phyloP scores from a whole-genome alignment of 2,888 invertebrate species.

The Saturnia pavonia region DNA sequence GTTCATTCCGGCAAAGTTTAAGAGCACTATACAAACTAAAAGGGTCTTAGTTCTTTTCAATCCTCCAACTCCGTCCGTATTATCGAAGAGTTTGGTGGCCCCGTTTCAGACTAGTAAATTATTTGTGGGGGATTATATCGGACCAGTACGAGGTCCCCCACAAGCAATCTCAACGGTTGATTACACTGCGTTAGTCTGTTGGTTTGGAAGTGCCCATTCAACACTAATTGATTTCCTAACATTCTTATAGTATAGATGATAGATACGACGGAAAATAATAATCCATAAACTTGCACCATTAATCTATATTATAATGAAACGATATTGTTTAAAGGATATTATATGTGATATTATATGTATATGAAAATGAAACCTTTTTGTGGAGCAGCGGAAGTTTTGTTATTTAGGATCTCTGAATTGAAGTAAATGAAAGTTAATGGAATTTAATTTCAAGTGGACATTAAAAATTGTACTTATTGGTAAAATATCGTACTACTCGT shows the following conservation, averaged over 20 bases:
- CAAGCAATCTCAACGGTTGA: constrained; percentile 7
- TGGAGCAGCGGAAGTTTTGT: too few species aligned
- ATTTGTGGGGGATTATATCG: constrained; percentile 5
- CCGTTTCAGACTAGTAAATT: constrained; percentile 5
- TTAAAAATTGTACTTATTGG: not conserved
- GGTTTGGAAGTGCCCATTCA: constrained; percentile 6
- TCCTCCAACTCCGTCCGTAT: not conserved
- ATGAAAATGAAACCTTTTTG: too few species aligned
- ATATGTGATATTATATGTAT: too few species aligned
- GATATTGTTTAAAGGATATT: too few species aligned
- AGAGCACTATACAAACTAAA: constrained; percentile 10
- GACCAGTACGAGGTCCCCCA: not conserved
- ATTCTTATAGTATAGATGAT: not conserved
- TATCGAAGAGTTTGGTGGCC: not conserved
- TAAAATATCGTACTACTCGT: not conserved
- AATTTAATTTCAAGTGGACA: not conserved
- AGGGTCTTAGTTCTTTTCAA: constrained; percentile 7
- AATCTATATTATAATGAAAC: not conserved
- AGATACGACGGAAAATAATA: not conserved
- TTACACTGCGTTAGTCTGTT: constrained; percentile 3
- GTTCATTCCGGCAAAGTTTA: constrained; percentile 9
- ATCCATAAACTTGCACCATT: not conserved
- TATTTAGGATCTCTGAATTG: too few species aligned
- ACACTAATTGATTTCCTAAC: not conserved
- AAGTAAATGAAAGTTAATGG: too few species aligned